phyloP scores from a whole-genome alignment of 2,113 vertebrate genomes.

The Vireo altiloquus region DNA sequence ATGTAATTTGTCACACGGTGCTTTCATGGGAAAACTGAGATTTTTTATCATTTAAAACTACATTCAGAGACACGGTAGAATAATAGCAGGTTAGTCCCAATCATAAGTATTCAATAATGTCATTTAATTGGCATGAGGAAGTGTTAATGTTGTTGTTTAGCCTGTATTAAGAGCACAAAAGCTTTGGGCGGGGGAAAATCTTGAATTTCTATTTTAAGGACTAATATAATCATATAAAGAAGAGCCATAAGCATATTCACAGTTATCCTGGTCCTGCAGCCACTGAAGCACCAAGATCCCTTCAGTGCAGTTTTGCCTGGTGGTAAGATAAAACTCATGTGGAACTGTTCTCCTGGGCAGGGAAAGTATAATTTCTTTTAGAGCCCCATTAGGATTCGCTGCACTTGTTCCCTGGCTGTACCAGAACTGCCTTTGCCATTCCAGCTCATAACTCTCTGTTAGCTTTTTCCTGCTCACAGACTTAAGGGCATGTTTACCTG shows the following conservation, averaged over 20 bases:
- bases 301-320: not conserved
- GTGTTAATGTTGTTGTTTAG: not conserved
- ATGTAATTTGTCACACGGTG: not conserved
- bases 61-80: not conserved
- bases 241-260: not conserved
- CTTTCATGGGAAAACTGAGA: not conserved
- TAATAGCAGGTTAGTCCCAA: not conserved
- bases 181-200: not conserved
- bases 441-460: not conserved
- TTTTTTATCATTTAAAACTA: not conserved
- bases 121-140: not conserved
- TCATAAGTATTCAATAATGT: not conserved
- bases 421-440: not conserved
- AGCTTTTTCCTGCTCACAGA: not conserved
- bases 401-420: not conserved
- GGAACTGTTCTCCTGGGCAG: not conserved
- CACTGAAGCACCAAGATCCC: rapidly evolving
- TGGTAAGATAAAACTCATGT: rapidly evolving
- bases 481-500: slow-evolving; percentile 50
- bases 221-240: not conserved
- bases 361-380: not conserved
- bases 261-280: not conserved
- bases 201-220: not conserved
- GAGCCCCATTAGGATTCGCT: not conserved
- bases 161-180: not conserved